Evolutionary conservation across 2,113 vertebrate species (phyloP).

Genomic region (Pipra filicauda): DNA sequence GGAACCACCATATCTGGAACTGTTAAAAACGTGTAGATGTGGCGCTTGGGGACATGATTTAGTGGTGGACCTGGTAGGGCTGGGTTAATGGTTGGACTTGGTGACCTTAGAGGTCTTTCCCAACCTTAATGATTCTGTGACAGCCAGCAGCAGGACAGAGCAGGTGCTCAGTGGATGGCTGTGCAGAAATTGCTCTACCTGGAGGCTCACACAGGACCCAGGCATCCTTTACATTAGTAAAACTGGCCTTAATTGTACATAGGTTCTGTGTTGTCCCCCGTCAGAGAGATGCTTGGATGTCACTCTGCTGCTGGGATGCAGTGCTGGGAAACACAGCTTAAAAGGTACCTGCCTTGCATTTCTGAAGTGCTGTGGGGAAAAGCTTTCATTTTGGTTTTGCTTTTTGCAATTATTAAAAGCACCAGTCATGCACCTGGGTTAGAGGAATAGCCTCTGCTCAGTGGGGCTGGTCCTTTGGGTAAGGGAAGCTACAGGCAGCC

Average conservation of each 20-base stretch:
- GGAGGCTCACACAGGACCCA: not conserved
- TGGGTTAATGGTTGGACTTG: not conserved
- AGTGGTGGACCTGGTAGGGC: not conserved
- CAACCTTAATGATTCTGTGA: not conserved
- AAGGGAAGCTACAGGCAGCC: not conserved
- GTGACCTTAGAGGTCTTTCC: not conserved
- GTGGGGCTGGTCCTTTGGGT: not conserved
- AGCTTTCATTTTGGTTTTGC: not conserved
- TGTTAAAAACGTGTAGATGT: not conserved
- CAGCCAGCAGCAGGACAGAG: not conserved
- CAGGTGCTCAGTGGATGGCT: fast-evolving
- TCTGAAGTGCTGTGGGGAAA: not conserved
- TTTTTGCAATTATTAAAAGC: not conserved
- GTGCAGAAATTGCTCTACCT: not conserved
- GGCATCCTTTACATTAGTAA: not conserved
- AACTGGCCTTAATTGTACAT: not conserved
- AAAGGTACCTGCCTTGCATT: not conserved
- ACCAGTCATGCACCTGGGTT: not conserved
- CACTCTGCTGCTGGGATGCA: not conserved
- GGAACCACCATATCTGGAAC: not conserved
- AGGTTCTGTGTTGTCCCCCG: not conserved
- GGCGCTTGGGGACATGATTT: not conserved
- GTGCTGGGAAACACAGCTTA: not conserved
- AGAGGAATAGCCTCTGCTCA: not conserved
- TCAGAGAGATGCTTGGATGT: not conserved